Conservation (phyloP, 64 coral and sea anemone species). For the Astreopora myriophthalma region DNA sequence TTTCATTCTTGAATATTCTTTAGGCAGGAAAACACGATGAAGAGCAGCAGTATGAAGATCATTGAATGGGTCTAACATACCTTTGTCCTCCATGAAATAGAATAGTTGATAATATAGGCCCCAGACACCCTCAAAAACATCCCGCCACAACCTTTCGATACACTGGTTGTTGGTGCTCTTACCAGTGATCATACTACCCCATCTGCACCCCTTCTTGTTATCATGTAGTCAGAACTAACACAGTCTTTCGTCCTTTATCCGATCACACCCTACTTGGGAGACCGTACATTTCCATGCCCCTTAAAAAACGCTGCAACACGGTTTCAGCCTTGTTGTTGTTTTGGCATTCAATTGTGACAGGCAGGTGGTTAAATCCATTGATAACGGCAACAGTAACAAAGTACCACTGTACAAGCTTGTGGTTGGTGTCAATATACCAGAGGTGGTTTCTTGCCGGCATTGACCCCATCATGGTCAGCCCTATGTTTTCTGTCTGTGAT, state of each 20-base stretch:
- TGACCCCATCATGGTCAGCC: background rate
- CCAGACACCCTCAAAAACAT: background rate
- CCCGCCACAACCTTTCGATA: background rate
- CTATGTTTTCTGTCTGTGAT: background rate
- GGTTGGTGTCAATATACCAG: constrained; percentile 25
- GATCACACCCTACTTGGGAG: constrained; percentile 16
- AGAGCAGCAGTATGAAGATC: constrained; percentile 63
- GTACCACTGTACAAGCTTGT: constrained; percentile 51
- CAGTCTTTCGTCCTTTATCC: constrained; percentile 2
- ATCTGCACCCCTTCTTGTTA: background rate
- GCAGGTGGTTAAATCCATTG: constrained; percentile 25
- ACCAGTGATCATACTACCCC: constrained; percentile 11
- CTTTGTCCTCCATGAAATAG: background rate
- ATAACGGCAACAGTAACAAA: constrained; percentile 30
- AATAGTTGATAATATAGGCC: background rate
- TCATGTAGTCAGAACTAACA: constrained; percentile 19
- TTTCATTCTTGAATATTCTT: constrained; percentile 71
- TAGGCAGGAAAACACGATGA: constrained; percentile 67
- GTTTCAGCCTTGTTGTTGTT: constrained; percentile 22
- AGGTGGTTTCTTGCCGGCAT: too few relatives aligned
- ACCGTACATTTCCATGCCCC: background rate
- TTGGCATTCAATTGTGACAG: background rate
- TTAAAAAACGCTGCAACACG: background rate
- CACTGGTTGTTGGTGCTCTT: background rate
- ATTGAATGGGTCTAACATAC: constrained; percentile 1